Evolutionary conservation across 1,140 invertebrate genomes (phyloP).

Genomic region (Drosophila hydei): DNA sequence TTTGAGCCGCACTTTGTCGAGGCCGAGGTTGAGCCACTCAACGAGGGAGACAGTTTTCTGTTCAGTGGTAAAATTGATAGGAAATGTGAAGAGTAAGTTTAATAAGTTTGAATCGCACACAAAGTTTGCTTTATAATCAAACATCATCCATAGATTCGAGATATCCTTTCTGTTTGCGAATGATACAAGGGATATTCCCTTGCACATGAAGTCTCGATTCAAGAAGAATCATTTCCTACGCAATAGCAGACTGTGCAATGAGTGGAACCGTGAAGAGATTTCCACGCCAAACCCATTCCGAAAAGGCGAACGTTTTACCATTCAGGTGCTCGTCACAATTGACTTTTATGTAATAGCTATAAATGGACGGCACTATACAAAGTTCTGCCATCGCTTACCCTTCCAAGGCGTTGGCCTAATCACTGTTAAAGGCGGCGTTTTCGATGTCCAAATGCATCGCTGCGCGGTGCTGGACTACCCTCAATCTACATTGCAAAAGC

Average conservation of each 20-base stretch:
- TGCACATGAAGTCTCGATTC: slow-evolving; percentile 2
- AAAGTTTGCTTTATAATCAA: background rate
- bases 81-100: slow-evolving; percentile 9
- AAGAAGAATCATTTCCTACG: background rate
- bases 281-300: background rate
- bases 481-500: background rate
- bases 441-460: slow-evolving; percentile 13
- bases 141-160: background rate
- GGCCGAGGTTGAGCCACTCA: background rate
- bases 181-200: background rate
- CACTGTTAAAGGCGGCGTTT: background rate
- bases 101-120: background rate
- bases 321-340: slow-evolving; percentile 8
- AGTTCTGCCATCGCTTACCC: slow-evolving; percentile 1
- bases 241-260: background rate
- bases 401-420: background rate
- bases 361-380: slow-evolving; percentile 2
- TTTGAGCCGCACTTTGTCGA: background rate
- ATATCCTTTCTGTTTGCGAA: background rate
- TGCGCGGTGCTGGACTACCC: slow-evolving; percentile 2
- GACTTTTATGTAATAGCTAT: slow-evolving; percentile 11
- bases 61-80: slow-evolving; percentile 3
- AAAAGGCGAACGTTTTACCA: background rate
- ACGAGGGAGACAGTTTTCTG: slow-evolving; percentile 5
- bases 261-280: background rate